Base-by-base conservation (phyloP, 2,113 vertebrate species). In the Lates calcarifer region DNA sequence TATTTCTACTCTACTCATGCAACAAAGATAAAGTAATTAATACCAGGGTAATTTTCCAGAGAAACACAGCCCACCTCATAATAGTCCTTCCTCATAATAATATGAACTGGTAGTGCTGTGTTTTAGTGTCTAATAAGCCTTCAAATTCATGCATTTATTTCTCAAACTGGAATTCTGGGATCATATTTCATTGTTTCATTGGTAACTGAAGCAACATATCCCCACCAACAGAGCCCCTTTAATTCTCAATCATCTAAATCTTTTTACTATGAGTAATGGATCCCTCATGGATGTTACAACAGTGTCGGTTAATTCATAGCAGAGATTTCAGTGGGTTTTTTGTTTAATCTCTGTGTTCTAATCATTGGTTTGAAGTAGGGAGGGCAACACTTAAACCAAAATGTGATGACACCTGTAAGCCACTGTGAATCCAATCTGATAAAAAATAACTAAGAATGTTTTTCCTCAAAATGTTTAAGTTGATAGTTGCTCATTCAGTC, bases 171-270 rank as follows among this genome's bases (percentile, higher is more conserved):
- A 56, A 49, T 70, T 70, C 49, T 17, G 33, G n/a, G 67, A 70
- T 53, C 31, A 26, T 39, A 56, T 53, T 68, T 68, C 51, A 68
- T 53, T 68, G 47, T 53, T 47, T 68, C 47, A 69, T 55, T 41
- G 31, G 66, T 55, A 55, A 26, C 31, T 53, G 49, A 69, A 69
- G 66, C 31, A 9, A 47, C 47, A 51, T 22, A 68, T 68, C 29
- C 29, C 12, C 47, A 57, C 20, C 41, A 66, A 39, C 37, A 24
- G 29, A 49, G 49, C 13, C 22, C 7, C n/a, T 51, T 41, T 43
- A 49, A 47, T 81, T 43, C 56, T 68, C 28, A 43, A 56, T 70
- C 67, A 70, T 56, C 49, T 56, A 33, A 55, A 68, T 69, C 49
- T 39, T 55, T 49, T 26, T 3, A 56, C 33, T 39, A 39, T 37